phyloP scores from a whole-genome alignment of 2,113 vertebrate genomes.

The Herpetotheres cachinnans region DNA sequence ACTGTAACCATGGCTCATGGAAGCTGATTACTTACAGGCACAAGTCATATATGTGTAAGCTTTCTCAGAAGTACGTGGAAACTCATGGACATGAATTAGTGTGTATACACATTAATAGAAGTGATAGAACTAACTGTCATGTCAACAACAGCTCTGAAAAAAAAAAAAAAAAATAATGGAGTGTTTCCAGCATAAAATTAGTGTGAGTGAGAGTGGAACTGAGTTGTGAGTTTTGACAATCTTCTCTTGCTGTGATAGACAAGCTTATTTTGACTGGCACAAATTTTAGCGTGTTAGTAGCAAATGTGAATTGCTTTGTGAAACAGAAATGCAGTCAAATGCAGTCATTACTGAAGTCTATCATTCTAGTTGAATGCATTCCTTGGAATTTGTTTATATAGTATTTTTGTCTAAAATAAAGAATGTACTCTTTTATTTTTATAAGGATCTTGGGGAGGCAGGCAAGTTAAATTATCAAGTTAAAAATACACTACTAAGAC shows the following conservation, averaged over 20 bases:
- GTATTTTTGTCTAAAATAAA: constrained; percentile 9
- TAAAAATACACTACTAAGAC: background rate
- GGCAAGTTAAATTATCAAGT: constrained; percentile 5
- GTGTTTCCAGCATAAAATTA: background rate
- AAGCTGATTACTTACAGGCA: background rate
- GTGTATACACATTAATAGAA: background rate
- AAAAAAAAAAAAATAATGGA: background rate
- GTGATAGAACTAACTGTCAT: background rate
- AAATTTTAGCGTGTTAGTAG: constrained; percentile 21
- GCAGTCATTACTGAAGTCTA: background rate
- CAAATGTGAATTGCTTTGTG: constrained; percentile 30
- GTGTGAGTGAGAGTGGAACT: background rate
- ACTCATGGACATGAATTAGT: background rate
- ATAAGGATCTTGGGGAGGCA: background rate
- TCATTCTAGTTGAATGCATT: constrained; percentile 14
- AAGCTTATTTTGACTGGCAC: constrained; percentile 46
- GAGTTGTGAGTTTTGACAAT: constrained; percentile 18
- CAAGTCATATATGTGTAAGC: background rate
- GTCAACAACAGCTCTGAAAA: background rate
- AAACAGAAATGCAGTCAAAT: constrained; percentile 30
- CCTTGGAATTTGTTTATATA: background rate
- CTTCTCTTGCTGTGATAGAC: constrained; percentile 19
- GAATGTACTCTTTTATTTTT: constrained; percentile 7
- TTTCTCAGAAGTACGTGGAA: background rate
- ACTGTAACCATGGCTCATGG: background rate